A percentile compares a stretch with the other conserved stretches of the same genome.
These are phyloP conservation scores for Diorhabda sublineata DNA, from an alignment of 1,140 invertebrate genomes.

Conservation along the genomic window DNA sequence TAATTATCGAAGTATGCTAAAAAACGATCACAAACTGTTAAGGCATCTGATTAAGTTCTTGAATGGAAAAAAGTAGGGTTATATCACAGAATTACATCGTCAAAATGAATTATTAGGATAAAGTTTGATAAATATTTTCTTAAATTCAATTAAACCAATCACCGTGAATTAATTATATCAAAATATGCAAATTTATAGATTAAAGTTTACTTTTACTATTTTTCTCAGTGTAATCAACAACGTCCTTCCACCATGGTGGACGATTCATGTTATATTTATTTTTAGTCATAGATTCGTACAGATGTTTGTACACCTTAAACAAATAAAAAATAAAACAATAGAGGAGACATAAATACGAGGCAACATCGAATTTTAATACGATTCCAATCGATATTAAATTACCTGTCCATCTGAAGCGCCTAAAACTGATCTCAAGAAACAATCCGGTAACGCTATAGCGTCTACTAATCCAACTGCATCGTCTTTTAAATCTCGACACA, in stretches of 20 bases:
- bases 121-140: too few species aligned
- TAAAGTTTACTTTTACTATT: conserved; percentile 5
- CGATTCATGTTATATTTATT: conserved; percentile 53
- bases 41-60: too few species aligned
- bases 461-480: conserved; percentile 74
- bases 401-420: conserved; percentile 76
- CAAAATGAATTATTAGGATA: too few species aligned
- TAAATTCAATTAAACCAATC: too few species aligned
- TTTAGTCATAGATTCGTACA: conserved; percentile 54
- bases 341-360: conserved; percentile 64
- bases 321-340: conserved; percentile 65
- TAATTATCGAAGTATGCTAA: too few species aligned
- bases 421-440: conserved; percentile 73
- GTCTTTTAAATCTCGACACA: conserved; percentile 63
- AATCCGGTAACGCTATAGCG: conserved; percentile 83
- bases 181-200: not conserved
- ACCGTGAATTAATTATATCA: too few species aligned
- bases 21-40: too few species aligned
- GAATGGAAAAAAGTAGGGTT: too few species aligned
- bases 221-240: conserved; percentile 30
- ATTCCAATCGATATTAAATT: conserved; percentile 17
- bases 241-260: conserved; percentile 59
- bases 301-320: conserved; percentile 60
- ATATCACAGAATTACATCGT: too few species aligned
- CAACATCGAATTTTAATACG: conserved; percentile 28